Base-by-base conservation (phyloP, 1,140 invertebrate species). In the Andricus grossulariae region DNA sequence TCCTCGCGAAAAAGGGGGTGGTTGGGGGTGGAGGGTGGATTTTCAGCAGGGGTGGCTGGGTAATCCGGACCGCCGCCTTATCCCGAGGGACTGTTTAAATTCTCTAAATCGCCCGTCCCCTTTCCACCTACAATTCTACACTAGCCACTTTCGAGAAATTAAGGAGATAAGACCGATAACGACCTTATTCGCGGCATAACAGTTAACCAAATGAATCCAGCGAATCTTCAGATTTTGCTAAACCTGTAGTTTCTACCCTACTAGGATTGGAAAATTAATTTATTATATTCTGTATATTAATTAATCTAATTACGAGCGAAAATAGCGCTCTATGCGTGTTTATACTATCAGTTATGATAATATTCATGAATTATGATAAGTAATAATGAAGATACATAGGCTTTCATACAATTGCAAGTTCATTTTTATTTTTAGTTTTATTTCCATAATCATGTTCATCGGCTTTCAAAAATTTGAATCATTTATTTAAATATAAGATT, bases 81-180 rank as follows among this genome's bases (percentile, higher is more conserved):
- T 88, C 88, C 89, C 82, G 19, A 57, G 84, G 83, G 87, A 86
- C 89, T 90, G 87, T 91, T 91, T 91, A 91, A 91, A 91, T 91
- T 90, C 86, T 87, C 87, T 85, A 87, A 90, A 91, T 91, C 85
- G 89, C 66, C 82, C 78, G 71, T 72, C 18, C 73, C 77, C 74
- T 71, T 39, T 25, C 73, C 54, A 73, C 52, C 52, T 73, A 73
- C 52, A 73, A 82, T 80, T 45, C 73, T 45, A 74, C 57, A 70
- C 51, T 80, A 79, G 82, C 79, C 79, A 83, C 82, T 88, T 86
- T 80, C 82, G 72, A 82, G 81, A 84, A 87, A 86, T 87, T 87
- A 86, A 87, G 80, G 66, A 84, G 85, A 84, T 87, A 83, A 84
- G 77, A 77, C 75, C 66, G 81, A 83, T 87, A 84, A 88, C 76